These are phyloP conservation scores for Lycocerus yunnanus DNA, from an alignment of 2,888 invertebrate genomes.

Conservation along the genomic window DNA sequence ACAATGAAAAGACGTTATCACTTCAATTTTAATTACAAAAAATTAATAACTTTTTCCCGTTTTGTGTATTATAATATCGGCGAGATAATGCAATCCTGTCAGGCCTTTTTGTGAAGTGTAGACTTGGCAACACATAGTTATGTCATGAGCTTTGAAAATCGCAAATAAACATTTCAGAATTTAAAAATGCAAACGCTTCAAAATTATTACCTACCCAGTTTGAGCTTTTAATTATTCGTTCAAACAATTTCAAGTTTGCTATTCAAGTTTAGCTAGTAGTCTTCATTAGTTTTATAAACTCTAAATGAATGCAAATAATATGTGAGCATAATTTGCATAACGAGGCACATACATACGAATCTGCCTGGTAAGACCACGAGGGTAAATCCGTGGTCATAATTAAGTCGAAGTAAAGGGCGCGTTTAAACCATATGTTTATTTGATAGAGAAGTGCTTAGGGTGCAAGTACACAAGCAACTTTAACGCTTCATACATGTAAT, in stretches of 20 bases:
- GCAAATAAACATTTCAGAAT: not conserved
- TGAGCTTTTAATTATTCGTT: slow-evolving; percentile 2
- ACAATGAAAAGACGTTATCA: not conserved
- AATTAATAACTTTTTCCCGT: not conserved
- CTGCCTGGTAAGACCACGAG: slow-evolving; percentile 8
- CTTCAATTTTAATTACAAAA: not conserved
- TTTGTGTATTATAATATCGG: not conserved
- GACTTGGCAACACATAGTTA: not conserved
- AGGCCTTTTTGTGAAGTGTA: not conserved
- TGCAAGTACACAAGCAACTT: slow-evolving; percentile 27
- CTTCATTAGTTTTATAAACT: not conserved
- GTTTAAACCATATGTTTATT: slow-evolving; percentile 26
- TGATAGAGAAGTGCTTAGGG: slow-evolving; percentile 17
- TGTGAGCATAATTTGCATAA: not conserved
- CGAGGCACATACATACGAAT: slow-evolving; percentile 10
- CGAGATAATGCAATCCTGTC: not conserved
- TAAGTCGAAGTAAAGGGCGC: slow-evolving; percentile 26
- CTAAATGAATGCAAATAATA: not conserved
- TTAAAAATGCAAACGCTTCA: not conserved
- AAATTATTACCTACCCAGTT: not conserved
- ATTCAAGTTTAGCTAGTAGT: not conserved
- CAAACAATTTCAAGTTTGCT: slow-evolving; percentile 5
- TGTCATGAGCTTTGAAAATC: not conserved
- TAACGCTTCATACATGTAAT: slow-evolving; percentile 25
- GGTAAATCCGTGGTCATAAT: slow-evolving; percentile 26